Base-by-base conservation (phyloP, 2,888 invertebrate genomes). In the Drosophila maculinotata region DNA sequence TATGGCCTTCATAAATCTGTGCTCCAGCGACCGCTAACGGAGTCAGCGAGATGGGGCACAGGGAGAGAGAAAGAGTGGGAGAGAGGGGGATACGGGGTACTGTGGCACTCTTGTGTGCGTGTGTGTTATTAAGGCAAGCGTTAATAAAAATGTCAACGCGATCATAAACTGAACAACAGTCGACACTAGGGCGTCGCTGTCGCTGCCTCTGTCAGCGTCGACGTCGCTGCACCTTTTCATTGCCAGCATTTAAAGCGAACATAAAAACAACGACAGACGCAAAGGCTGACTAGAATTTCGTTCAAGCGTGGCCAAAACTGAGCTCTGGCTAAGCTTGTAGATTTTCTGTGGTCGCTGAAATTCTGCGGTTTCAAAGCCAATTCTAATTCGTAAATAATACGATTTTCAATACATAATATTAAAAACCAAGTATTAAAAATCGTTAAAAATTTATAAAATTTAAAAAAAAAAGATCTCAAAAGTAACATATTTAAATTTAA, bases 101-200 rank as follows among this genome's bases (percentile, higher is more conserved):
- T n/a, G n/a, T n/a, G n/a, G n/a, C n/a, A n/a, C n/a, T n/a, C n/a
- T n/a, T 15, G 25, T 69, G 57, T 66, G 64, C 48, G 63, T 56
- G 69, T 67, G 60, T 76, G 72, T 69, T 69, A 69, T 72, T 79
- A 69, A 69, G 74, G 57, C 76, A 44, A 70, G 69, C 75, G 65
- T 71, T 81, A 85, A 85, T 85, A 85, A 85, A 87, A 85, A 85
- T 85, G 85, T 85, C 85, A 87, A 83, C 87, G 76, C 79, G 72
- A 47, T 71, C 82, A 85, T 85, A 85, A 85, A 85, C 53, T 57
- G 59, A 73, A 69, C 64, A 66, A 69, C 74, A 67, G 68, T 68
- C 69, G 79, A 73, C 76, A 83, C 77, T 77, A 83, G 80, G 77
- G 79, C 75, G 78, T 58, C 58, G 56, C 45, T 33, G 56, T 12